Conservation (phyloP, 1,140 invertebrate species). For the Berghia stephanieae region DNA sequence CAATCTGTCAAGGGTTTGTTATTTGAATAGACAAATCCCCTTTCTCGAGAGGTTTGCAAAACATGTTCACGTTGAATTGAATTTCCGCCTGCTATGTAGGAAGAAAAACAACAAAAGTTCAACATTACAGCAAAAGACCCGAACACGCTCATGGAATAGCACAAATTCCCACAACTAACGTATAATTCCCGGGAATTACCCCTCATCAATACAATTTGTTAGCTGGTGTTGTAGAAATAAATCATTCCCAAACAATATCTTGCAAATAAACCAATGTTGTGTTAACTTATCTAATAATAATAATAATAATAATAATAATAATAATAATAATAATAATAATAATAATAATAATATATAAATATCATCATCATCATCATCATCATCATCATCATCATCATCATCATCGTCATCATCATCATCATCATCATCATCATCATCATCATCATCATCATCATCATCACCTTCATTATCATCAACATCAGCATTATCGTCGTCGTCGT, state of each 20-base stretch:
- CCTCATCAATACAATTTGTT: too few relatives aligned
- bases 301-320: neutral
- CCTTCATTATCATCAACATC: too few relatives aligned
- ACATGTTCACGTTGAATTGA: too few relatives aligned
- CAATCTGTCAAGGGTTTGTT: too few relatives aligned
- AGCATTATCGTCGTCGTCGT: neutral
- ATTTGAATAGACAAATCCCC: too few relatives aligned
- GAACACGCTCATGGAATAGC: too few relatives aligned
- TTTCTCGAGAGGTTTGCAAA: too few relatives aligned
- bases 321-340: neutral
- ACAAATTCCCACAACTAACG: too few relatives aligned
- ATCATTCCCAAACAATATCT: neutral
- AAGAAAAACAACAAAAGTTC: too few relatives aligned
- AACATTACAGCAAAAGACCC: too few relatives aligned
- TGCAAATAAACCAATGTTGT: neutral
- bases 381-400: neutral
- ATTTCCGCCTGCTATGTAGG: too few relatives aligned
- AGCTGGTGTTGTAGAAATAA: neutral
- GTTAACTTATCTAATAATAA: neutral
- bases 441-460: neutral
- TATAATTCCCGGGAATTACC: too few relatives aligned
- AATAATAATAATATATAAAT: neutral
- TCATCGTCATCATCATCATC: neutral
- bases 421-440: neutral
- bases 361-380: constrained; percentile 9